Evolutionary conservation across 2,888 invertebrate genomes (phyloP).

Genomic region (Drosophila trichaetosa): DNA sequence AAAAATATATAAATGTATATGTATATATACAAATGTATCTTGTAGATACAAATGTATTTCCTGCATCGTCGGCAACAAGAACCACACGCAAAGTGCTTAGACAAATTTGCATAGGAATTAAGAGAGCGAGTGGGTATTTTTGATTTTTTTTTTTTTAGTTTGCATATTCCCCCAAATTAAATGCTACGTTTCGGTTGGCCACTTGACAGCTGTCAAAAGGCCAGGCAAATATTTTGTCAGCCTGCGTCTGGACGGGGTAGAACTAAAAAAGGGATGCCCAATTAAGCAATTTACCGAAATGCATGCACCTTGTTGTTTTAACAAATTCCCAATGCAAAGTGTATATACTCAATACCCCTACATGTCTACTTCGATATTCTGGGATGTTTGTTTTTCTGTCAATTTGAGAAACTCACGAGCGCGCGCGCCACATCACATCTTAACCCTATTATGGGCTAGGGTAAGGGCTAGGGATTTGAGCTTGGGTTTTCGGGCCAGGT

Average conservation of each 20-base stretch:
- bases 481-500: constrained; percentile 49
- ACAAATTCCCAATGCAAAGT: constrained; percentile 56
- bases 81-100: constrained; percentile 65
- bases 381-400: constrained; percentile 61
- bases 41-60: constrained; percentile 34
- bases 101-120: constrained; percentile 68
- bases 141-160: background rate
- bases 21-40: constrained; percentile 7
- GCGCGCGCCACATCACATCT: constrained; percentile 59
- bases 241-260: constrained; percentile 4
- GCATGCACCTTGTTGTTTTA: constrained; percentile 64
- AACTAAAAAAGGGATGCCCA: constrained; percentile 46
- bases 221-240: constrained; percentile 76
- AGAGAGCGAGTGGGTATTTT: background rate
- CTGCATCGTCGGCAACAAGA: constrained; percentile 36
- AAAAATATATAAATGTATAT: background rate
- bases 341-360: constrained; percentile 2
- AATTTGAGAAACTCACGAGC: constrained; percentile 65
- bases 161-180: constrained; percentile 39
- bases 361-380: constrained; percentile 24
- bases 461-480: constrained; percentile 7
- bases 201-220: constrained; percentile 78
- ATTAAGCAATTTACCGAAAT: constrained; percentile 68
- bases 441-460: constrained; percentile 57
- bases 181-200: constrained; percentile 71